phyloP scores from a whole-genome alignment of 2,113 vertebrate species.

The Coreoperca whiteheadi region DNA sequence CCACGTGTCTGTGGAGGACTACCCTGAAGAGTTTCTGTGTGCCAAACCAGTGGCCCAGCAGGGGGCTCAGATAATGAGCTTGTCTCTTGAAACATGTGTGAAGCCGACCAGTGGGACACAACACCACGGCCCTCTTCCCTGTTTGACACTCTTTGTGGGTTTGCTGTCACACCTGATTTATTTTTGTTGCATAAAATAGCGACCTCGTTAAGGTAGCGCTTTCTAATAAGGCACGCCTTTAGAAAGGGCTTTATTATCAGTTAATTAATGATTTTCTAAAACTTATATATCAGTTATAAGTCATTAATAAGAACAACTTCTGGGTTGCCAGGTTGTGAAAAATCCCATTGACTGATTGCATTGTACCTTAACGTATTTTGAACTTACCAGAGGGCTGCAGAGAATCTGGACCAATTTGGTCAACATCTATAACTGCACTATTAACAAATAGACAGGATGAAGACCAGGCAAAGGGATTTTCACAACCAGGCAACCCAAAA shows the following conservation, averaged over 20 bases:
- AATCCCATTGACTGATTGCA: neutral
- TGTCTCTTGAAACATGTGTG: neutral
- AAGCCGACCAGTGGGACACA: neutral
- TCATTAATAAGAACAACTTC: neutral
- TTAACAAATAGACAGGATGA: neutral
- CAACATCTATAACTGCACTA: no score
- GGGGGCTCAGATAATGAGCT: neutral
- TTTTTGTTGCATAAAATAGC: neutral
- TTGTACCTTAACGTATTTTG: no score
- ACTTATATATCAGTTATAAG: neutral
- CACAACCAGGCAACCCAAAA: neutral
- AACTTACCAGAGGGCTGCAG: no score
- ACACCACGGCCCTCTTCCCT: neutral
- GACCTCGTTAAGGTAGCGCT: neutral
- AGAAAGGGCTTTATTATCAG: neutral
- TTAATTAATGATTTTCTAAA: neutral
- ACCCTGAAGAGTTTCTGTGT: neutral
- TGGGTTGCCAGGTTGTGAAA: neutral
- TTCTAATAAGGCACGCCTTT: neutral
- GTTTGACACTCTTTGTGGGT: neutral
- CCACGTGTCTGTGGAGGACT: neutral
- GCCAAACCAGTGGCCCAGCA: neutral
- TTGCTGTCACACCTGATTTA: constrained; percentile 8
- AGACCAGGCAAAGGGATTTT: neutral
- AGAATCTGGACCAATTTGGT: no score